Base-by-base conservation (phyloP, 1,140 invertebrate genomes). In the Helicorthomorpha holstii region DNA sequence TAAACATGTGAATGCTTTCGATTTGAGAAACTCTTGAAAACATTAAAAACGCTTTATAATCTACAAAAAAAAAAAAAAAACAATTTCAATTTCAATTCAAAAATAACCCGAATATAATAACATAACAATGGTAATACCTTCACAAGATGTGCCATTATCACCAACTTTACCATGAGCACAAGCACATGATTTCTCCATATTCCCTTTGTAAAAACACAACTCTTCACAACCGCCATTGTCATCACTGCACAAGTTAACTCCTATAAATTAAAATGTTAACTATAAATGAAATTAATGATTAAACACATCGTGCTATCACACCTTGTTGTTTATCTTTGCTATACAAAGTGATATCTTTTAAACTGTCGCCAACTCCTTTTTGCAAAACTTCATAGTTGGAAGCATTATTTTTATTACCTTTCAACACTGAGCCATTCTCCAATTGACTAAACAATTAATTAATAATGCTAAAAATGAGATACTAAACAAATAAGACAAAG, bases 161-260 rank as follows among this genome's bases (percentile, higher is more conserved):
- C 75, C 69, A 7, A 85, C 66, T 49, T 74, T 73, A 22, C 82
- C 83, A 68, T 85, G 81, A 27, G 82, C 76, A 63, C 84, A 87
- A 26, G 74, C 77, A 66, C 84, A 87, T 24, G 76, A 69, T 27
- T 75, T 70, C 43, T 70, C 66, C 19, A 68, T 71, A n/a, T 58
- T 50, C 2, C 84, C 84, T 59, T 79, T 77, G 64, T 73, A 88
- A 12, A 91, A 70, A 64, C 88, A 92, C 22, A 92, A 68, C 56
- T 85, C 79, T 50, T 71, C 69, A 69, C 88, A 92, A 2, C 77
- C 81, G 4, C 83, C 85, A 68, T 87, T 86, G 60, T 77, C 73
- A 21, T 62, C 60, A 27, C 66, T 71, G 69, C 87, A 91, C 1
- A 75, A 70, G 67, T 85, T 83, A 10, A 57, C 69, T 16, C 77